Evolutionary conservation across 2,113 vertebrate genomes (phyloP).

Genomic region (Clarias magur): DNA sequence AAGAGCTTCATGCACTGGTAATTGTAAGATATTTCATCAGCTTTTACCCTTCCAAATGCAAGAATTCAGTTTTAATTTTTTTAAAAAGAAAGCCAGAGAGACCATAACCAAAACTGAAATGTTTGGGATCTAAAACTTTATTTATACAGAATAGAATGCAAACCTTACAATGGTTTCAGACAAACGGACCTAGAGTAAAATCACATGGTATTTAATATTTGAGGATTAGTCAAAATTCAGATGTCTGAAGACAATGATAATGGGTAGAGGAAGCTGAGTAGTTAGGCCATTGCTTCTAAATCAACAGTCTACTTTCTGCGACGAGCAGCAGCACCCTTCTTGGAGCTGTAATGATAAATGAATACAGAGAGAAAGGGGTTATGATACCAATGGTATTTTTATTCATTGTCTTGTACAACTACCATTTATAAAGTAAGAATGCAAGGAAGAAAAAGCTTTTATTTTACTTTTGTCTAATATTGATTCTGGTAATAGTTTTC

Average conservation of each 20-base stretch:
- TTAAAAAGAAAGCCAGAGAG: background rate
- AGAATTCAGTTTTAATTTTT: slow-evolving; percentile 49
- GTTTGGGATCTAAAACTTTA: slow-evolving; percentile 55
- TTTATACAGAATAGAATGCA: slow-evolving; percentile 58
- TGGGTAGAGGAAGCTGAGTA: background rate
- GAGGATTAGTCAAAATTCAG: background rate
- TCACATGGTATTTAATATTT: background rate
- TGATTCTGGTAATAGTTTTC: background rate
- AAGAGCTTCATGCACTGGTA: background rate
- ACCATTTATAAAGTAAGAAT: background rate
- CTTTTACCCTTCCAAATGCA: background rate
- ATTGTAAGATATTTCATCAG: background rate
- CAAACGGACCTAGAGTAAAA: background rate
- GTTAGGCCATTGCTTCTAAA: slow-evolving; percentile 8
- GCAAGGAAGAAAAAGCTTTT: background rate
- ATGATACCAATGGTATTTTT: background rate
- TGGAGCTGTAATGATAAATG: slow-evolving; percentile 81
- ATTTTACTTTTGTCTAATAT: background rate
- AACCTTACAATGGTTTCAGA: slow-evolving; percentile 50
- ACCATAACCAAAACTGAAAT: slow-evolving; percentile 45
- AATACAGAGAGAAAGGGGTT: slow-evolving; percentile 29
- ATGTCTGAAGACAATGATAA: slow-evolving; percentile 3
- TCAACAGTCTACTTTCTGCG: slow-evolving; percentile 87
- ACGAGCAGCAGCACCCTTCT: slow-evolving; percentile 87
- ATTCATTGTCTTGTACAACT: background rate